Base-by-base conservation (phyloP, 2,888 invertebrate species). In the Eucera pruinosa region DNA sequence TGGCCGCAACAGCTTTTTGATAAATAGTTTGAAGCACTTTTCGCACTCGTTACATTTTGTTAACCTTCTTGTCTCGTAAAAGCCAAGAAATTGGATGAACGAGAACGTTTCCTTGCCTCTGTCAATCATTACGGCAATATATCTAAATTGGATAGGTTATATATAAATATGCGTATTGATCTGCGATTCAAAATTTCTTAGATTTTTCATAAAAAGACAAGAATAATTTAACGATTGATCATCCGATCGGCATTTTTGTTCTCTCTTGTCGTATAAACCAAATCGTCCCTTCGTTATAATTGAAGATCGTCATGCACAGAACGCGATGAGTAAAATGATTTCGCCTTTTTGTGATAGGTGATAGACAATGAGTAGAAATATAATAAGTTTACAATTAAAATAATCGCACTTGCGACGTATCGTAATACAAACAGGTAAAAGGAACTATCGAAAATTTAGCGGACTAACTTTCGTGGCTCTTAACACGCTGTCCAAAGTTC, bases 361-460 rank as follows among this genome's bases (percentile, higher is more conserved):
- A 80, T 78, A 61, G 43, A 67, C 60, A 48, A 79, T 71, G 72
- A 76, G 68, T 78, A 84, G 75, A 83, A 82, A 80, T 74, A 81
- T 13, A 18, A 62, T 65, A 80, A 75, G 73, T 68, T 75, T 39
- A 70, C 74, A 76, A 78, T 86, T 66, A 81, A 82, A 75, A 75
- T 78, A 74, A 85, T 67, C 69, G 58, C 57, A 54, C 52, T 36
- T 62, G 39, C 62, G 62, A 82, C 83, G 82, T 80, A 81, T 79
- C 72, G 77, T 66, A 50, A 80, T 78, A 80, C 80, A 82, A 81
- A 87, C 74, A 82, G 83, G 78, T 81, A 74, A 85, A 87, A 89
- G 86, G 85, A 89, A 88, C 86, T 87, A 84, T 87, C 80, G 80
- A 67, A 80, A 82, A 88, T 86, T 81, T 58, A 77, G 84, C 82